A percentile compares a stretch with the other conserved stretches of the same genome.
These are phyloP conservation scores for Grapholita molesta DNA, from an alignment of 1,140 invertebrate species.

Conservation along the genomic window DNA sequence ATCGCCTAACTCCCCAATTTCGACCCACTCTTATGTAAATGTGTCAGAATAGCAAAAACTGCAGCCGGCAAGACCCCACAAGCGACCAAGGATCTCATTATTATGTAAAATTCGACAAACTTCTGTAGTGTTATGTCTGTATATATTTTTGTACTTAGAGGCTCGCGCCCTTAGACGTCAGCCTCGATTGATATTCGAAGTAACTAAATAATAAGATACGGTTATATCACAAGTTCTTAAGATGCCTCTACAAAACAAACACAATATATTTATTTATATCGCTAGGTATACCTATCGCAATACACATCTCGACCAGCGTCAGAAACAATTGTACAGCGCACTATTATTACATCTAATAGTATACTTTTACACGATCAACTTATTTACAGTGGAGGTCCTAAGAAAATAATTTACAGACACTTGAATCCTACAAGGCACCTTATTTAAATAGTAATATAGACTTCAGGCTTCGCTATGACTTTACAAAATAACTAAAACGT, in stretches of 20 bases:
- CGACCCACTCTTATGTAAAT: slow-evolving; percentile 70
- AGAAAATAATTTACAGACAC: slow-evolving; percentile 74
- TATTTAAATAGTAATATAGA: slow-evolving; percentile 72
- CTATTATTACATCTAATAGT: slow-evolving; percentile 66
- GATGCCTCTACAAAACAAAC: slow-evolving; percentile 73
- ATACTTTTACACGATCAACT: slow-evolving; percentile 67
- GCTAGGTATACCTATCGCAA: slow-evolving; percentile 55
- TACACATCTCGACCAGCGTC: slow-evolving; percentile 48
- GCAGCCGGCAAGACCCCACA: slow-evolving; percentile 64
- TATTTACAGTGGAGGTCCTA: slow-evolving; percentile 72
- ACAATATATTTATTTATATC: slow-evolving; percentile 66
- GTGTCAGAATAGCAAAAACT: slow-evolving; percentile 58
- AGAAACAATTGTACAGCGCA: slow-evolving; percentile 63
- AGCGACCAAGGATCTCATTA: slow-evolving; percentile 49
- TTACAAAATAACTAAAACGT: slow-evolving; percentile 74
- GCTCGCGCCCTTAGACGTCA: slow-evolving; percentile 28
- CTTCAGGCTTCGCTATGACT: slow-evolving; percentile 74
- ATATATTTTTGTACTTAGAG: slow-evolving; percentile 64
- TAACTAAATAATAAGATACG: slow-evolving; percentile 67
- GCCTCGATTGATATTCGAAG: slow-evolving; percentile 50
- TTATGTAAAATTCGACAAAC: slow-evolving; percentile 61
- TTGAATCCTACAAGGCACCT: slow-evolving; percentile 71
- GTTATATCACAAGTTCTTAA: slow-evolving; percentile 76
- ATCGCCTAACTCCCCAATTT: slow-evolving; percentile 71
- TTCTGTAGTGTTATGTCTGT: slow-evolving; percentile 68